Evolutionary conservation across 92 coral and sea anemone genomes (phyloP), one percentile per base, ranked within the genome.

Genomic region (Parazoanthus swiftii): DNA sequence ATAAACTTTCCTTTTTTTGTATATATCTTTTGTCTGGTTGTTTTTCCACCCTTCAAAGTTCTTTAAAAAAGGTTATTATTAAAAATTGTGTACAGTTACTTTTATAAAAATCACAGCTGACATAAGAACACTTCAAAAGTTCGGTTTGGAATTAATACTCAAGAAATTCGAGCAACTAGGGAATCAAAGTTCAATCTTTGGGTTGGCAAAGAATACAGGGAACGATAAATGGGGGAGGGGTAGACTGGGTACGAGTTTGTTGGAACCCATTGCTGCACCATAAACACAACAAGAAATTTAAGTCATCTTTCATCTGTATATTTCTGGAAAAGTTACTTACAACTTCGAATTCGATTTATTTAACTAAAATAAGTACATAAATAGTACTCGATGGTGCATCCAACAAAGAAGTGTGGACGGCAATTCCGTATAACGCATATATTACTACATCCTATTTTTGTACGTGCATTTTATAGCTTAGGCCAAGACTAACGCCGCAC

Each of bases 341-440:
- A 63, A 63, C 70, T 63, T 63, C 26, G 26, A 63, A 63, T 63
- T 63, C 70, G 26, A 63, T 18, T 63, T 63, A 18, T 2, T 63
- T 63, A 63, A 63, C 70, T 63, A 63, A 63, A 63, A 63, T 63
- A 25, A 73, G 33, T 73, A 33, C 77, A 73, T 73, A 73, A 73
- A 73, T 14, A 73, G 14, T 43, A 73, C 3, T 29, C 23, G 77
- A 15, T 33, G 42, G 38, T 25, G 77, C 77, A 33, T 73, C 74
- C 36, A 16, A 18, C 23, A 66, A 2, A 0, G 14, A 6, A 6
- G 26, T 20, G 74, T 35, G 43, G 25, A 63, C 42, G 42, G 42
- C 8, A 63, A 20, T 20, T 8, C 70, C 25, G 26, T 18, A 7
- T 23, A 21, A 23, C 25, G 0, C 25, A 23, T 1, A 21, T n/a